Evolutionary conservation across 2,113 vertebrate genomes (phyloP).

Genomic region (Thunnus thynnus): DNA sequence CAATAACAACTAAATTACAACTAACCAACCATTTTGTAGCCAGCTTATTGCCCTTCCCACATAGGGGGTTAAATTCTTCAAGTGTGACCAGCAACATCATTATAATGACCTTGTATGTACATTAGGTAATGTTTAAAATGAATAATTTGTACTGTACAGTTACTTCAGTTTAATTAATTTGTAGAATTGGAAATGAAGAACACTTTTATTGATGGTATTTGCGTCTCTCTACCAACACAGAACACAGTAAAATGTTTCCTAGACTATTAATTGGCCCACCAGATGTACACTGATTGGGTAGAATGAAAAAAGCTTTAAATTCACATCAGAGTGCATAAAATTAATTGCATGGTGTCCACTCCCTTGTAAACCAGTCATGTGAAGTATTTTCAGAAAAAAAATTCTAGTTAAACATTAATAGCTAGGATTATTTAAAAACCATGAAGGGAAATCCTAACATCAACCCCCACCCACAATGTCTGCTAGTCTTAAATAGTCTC

Average conservation of each 20-base stretch:
- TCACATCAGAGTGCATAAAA: not conserved
- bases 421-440: not conserved
- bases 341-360: not conserved
- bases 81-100: slow-evolving; percentile 1
- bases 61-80: not conserved
- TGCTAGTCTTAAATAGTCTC: not conserved
- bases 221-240: not conserved
- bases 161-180: not conserved
- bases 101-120: not conserved
- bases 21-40: not conserved
- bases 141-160: not conserved
- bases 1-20: too few relatives aligned
- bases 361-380: not conserved
- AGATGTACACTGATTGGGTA: not conserved
- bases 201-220: not conserved
- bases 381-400: not conserved
- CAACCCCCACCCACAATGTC: not conserved
- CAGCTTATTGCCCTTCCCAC: slow-evolving; percentile 7
- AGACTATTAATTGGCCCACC: not conserved
- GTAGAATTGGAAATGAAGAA: not conserved
- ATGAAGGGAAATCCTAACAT: not conserved
- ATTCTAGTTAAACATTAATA: too few relatives aligned
- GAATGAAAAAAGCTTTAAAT: not conserved
- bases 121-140: not conserved
- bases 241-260: not conserved